Evolutionary conservation across 1,140 invertebrate species (phyloP), one percentile per base, ranked within the genome.

Genomic region (Trichoplusia ni): DNA sequence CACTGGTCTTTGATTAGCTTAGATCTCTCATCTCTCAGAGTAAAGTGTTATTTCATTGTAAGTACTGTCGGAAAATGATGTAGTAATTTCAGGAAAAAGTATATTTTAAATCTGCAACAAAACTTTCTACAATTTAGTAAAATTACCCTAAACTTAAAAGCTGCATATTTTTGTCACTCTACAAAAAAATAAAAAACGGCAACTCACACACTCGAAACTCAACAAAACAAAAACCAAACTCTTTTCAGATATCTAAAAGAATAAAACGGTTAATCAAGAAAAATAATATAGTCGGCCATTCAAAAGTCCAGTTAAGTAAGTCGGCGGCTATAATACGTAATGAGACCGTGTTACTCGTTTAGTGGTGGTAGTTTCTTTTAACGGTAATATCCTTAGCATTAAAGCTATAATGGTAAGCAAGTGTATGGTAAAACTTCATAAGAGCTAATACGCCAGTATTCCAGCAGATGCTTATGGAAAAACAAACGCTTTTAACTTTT

Each of bases 351-450:
- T 47, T 56, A 40, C 14, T 25, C 37, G 37, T 58, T 58, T 58
- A 42, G 38, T 8, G 38, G 14, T 29, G 21, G 23, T 29, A 54
- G 49, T 54, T 54, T 37, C 31, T 58, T 58, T 58, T 58, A 44
- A 58, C 49, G 49, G 33, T 37, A 33, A 38, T 38, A 42, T n/a
- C 38, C n/a, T 37, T 47, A 47, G 23, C n/a, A 14, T 47, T 47
- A 47, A n/a, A 8, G 23, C 37, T 8, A 2, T 33, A 29, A 37
- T 19, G n/a, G 33, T 54, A 37, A 37, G 53, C 35, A 58, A 42
- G 37, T 44, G 38, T 19, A 58, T 58, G 54, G n/a, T n/a, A n/a
- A n/a, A 58, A 42, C 8, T 58, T 58, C 8, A 14, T 35, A 35
- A 40, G 37, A 18, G 19, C 7, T 58, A 8, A 18, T 58, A 58